These are phyloP conservation scores for Ammodytes marinus DNA, from an alignment of 2,113 vertebrate species.

Conservation along the genomic window DNA sequence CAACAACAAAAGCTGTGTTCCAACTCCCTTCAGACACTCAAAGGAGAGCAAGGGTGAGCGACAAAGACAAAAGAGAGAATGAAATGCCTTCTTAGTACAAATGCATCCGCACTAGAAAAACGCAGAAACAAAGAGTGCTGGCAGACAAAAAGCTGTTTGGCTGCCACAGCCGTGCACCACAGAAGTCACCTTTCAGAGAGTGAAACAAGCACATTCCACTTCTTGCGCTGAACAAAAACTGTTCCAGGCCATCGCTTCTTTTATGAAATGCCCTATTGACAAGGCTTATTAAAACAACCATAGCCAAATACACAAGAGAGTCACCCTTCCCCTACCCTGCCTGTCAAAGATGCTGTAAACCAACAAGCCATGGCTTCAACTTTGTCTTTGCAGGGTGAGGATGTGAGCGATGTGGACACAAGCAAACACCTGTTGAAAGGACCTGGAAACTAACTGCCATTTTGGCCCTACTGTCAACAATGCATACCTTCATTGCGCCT, in stretches of 20 bases:
- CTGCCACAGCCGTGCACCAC: slow-evolving; percentile 61
- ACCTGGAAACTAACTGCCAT: slow-evolving; percentile 80
- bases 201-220: slow-evolving; percentile 79
- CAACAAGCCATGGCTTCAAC: slow-evolving; percentile 59
- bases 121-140: slow-evolving; percentile 79
- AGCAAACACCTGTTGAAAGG: slow-evolving; percentile 83
- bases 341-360: slow-evolving; percentile 64
- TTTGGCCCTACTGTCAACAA: slow-evolving; percentile 74
- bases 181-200: slow-evolving; percentile 82
- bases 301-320: slow-evolving; percentile 70
- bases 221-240: slow-evolving; percentile 77
- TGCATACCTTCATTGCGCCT: slow-evolving; percentile 77
- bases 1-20: slow-evolving; percentile 45
- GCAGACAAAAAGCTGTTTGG: slow-evolving; percentile 79
- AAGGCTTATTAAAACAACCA: slow-evolving; percentile 80
- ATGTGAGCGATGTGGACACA: slow-evolving; percentile 74
- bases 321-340: slow-evolving; percentile 58
- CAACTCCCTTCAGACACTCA: slow-evolving; percentile 26
- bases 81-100: slow-evolving; percentile 54
- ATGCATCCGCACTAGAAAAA: slow-evolving; percentile 67
- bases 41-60: slow-evolving; percentile 22
- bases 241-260: slow-evolving; percentile 82
- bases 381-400: slow-evolving; percentile 67
- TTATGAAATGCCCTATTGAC: slow-evolving; percentile 82
- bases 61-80: slow-evolving; percentile 55